Conservation (phyloP, 2,113 vertebrate genomes). For the Chunga burmeisteri region DNA sequence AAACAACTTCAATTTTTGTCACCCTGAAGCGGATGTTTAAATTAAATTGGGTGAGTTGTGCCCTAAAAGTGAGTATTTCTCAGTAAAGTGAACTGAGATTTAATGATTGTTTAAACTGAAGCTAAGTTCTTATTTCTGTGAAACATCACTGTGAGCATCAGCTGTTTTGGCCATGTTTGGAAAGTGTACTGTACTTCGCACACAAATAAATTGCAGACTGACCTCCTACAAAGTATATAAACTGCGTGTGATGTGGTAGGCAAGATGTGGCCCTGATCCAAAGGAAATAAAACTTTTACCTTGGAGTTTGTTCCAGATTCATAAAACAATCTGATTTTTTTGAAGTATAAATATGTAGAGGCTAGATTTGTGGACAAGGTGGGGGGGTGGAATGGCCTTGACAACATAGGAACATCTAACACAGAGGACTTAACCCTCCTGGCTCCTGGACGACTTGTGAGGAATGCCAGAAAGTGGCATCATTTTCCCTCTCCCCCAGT, state of each 20-base stretch:
- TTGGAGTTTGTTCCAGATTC: constrained; percentile 7
- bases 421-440: not conserved
- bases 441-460: not conserved
- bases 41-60: not conserved
- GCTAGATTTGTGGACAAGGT: not conserved
- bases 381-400: not conserved
- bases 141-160: not conserved
- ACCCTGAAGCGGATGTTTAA: not conserved
- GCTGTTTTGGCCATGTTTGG: not conserved
- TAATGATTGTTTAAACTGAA: not conserved
- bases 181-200: not conserved
- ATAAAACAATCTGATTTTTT: not conserved
- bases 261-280: not conserved
- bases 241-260: not conserved
- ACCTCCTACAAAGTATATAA: not conserved
- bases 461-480: accelerated
- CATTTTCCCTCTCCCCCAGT: not conserved
- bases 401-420: not conserved
- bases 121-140: not conserved
- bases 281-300: not conserved
- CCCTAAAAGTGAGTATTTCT: not conserved
- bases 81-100: not conserved
- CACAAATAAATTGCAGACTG: not conserved
- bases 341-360: not conserved
- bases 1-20: not conserved